Base-by-base conservation (phyloP, 2,888 invertebrate genomes). In the Digitonthophagus gazella region DNA sequence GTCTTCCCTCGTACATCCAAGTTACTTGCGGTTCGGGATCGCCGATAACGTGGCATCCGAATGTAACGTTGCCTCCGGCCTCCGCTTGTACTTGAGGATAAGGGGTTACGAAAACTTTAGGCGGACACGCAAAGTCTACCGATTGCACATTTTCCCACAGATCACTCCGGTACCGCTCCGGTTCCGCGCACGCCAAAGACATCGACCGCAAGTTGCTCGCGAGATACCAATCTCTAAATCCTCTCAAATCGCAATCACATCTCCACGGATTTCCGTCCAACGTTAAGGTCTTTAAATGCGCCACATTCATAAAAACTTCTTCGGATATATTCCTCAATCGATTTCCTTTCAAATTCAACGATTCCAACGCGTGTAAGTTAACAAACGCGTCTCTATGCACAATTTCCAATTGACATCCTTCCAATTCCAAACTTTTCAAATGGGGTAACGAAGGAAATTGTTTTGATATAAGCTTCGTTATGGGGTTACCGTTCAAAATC, bases 181-280 rank as follows among this genome's bases (percentile, higher is more conserved):
- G 96, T 65, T 90, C 90, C 11, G 88, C 88, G 78, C 93, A 93
- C 65, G 88, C 85, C 74, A 95, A 86, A 57, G 92, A 88, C 72
- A 90, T 88, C 8, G 92, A 91, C 69, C 80, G 78, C 66, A 96
- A 85, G 76, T 93, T 93, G 76, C 90, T 91, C 66, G 89, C 87
- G 66, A 94, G 86, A 79, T 94, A 90, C 94, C 95, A 95, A 75
- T 90, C 90, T 70, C 95, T 89, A 76, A 96, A 93, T 70, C 91
- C 91, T 66, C 94, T 88, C 69, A 96, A 83, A 73, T 91, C 89
- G 82, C 96, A 96, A 81, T 96, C 95, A 81, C 96, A 96, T 78
- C 88, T 88, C 96, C 96, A 96, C 3, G 93, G 94, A 82, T 96
- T 96, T 22, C 92, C 92, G 73, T 93, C 92, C 66, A 96, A 82